Base-by-base conservation (phyloP, 2,888 invertebrate species). In the Pardosa pseudoannulata region DNA sequence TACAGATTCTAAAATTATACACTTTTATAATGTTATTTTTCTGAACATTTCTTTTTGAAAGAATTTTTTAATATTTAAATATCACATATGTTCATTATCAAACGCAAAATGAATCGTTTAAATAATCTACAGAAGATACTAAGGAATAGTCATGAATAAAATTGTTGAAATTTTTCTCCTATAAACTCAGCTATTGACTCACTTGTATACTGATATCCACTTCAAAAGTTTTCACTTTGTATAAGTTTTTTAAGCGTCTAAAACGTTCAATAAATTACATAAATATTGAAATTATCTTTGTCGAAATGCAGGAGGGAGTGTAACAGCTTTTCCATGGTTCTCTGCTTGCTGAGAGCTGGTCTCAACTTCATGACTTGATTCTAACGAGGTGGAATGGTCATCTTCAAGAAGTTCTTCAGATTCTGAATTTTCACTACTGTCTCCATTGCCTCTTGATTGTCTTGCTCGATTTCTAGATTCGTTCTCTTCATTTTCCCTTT, bases 221-320 rank as follows among this genome's bases (percentile, higher is more conserved):
- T 56, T 7, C 3, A 16, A 46, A 46, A 2, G 46, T 46, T 16
- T 46, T 5, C 36, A 36, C 36, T 36, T 11, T 7, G 36, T 36
- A 11, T 46, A 16, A 36, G 9, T 36, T 36, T 5, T 36, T 9
- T 36, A 5, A 36, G 9, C 36, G 9, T 9, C 36, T 46, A 11
- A 16, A 23, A 6, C 56, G 23, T 16, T 23, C 19, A 74, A 74
- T 74, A 74, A 74, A 39, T 64, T 36, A 74, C 27, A 28, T 27
- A 56, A 74, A 11, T 13, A 46, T 13, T 2, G 29, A 23, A 1
- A 46, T 76, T 16, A 79, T 11, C 79, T 73, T 46, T 87, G 80
- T 16, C 76, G 32, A 64, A 87, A 87, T 6, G 80, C 87, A 7
- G 87, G 87, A 9, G 87, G 87, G 9, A 87, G 80, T 3, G 80